Conservation (phyloP, 2,797 vertebrate species). For the Botia kubotai region DNA sequence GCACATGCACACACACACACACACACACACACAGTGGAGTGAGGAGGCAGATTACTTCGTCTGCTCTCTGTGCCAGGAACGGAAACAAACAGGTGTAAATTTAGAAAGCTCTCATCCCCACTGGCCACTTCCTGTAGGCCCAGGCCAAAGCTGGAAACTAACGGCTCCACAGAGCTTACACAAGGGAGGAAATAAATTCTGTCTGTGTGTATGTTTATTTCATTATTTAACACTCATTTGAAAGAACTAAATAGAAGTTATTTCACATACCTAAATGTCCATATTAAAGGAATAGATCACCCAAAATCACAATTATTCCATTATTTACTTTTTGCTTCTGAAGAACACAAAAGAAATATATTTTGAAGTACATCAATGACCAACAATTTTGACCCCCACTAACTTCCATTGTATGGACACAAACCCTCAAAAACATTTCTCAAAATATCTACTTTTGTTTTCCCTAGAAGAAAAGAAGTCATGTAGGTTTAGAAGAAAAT, state of each 20-base stretch:
- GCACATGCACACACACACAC: background rate
- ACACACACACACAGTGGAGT: conserved; percentile 53
- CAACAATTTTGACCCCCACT: too few species aligned
- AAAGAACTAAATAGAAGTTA: background rate
- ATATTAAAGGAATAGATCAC: background rate
- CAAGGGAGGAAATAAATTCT: conserved; percentile 1
- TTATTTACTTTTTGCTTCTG: too few species aligned
- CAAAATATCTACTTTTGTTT: too few species aligned
- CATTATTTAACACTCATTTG: conserved; percentile 12
- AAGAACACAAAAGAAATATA: too few species aligned
- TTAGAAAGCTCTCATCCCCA: conserved; percentile 71
- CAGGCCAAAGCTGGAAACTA: conserved; percentile 44
- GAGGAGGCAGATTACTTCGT: conserved; percentile 73
- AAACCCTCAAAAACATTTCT: too few species aligned
- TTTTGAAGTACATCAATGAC: too few species aligned
- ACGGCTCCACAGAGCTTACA: conserved; percentile 38
- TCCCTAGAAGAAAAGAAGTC: too few species aligned
- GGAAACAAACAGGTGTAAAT: conserved; percentile 79
- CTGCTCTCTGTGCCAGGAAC: conserved; percentile 68
- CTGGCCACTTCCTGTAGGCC: conserved; percentile 61
- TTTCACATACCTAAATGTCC: background rate
- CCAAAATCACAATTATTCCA: too few species aligned
- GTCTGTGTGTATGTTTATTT: conserved; percentile 6
- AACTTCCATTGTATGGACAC: too few species aligned
- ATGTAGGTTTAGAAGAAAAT: too few species aligned